Evolutionary conservation across 2,888 invertebrate genomes (phyloP), one percentile per base, ranked within the genome.

Genomic region (Eugnorisma glareosa): DNA sequence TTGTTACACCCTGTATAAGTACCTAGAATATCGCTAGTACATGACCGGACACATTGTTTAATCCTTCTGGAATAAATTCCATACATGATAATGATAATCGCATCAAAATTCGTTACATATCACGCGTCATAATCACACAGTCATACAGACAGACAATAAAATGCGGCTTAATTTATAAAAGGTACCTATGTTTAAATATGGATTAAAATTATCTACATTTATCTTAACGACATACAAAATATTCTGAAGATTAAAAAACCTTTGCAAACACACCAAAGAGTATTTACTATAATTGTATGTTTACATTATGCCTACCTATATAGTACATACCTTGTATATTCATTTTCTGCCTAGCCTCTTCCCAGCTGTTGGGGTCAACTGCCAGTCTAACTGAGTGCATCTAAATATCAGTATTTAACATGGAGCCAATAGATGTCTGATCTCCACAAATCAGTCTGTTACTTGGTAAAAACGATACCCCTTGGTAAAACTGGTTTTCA

Each of bases 261-360:
- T 35, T 51, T 24, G 13, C 31, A 51, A 40, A 61, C 13, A 24
- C 8, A 11, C 11, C 2, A 2, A 35, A 48, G 35, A 48, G 35
- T 75, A 78, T 35, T 48, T 35, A 35, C 40, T 66, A 40, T 40
- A 31, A 31, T 73, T 66, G 18, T 24, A 48, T 74, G 31, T 81
- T 48, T 57, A 64, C 6, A 40, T 2, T 2, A 24, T 40, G 31
- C n/a, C n/a, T 45, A n/a, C 24, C 57, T 57, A 15, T 13, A 1
- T n/a, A n/a, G n/a, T n/a, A n/a, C n/a, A n/a, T 28, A 28, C 6
- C 28, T 57, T 15, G 15, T 4, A 7, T 6, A 28, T 28, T 15
- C 15, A 28, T 57, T 6, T 13, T 28, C 6, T 15, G 28, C 15
- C 57, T 57, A 28, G n/a, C 57, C 15, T 57, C 15, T 28, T 57